These are phyloP conservation scores for Myotis myotis DNA, from an alignment of 2,797 vertebrate species.

Conservation along the genomic window DNA sequence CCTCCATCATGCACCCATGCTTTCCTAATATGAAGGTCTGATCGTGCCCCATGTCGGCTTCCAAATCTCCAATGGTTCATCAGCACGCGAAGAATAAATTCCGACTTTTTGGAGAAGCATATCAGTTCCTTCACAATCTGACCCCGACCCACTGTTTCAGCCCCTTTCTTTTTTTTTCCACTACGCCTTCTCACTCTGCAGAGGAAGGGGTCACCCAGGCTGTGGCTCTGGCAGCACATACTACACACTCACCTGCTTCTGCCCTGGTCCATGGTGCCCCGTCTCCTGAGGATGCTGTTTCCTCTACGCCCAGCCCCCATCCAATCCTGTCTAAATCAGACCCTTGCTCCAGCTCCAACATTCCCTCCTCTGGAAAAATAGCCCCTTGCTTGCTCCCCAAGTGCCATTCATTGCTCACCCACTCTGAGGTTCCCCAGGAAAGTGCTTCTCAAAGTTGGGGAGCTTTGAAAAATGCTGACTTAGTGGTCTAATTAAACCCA, in stretches of 20 bases:
- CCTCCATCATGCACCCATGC: neutral
- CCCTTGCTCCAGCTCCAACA: neutral
- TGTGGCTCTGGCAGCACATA: neutral
- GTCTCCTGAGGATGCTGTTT: neutral
- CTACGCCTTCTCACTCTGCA: neutral
- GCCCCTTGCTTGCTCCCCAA: neutral
- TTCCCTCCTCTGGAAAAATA: neutral
- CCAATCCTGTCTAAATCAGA: neutral
- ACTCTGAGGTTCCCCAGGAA: neutral
- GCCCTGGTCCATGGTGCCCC: neutral
- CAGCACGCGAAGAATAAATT: neutral
- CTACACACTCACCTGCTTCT: neutral
- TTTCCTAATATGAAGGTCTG: neutral
- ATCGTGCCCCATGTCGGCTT: neutral
- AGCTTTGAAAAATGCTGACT: constrained; percentile 1
- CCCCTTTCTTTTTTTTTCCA: neutral
- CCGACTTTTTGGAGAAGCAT: neutral
- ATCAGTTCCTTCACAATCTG: neutral
- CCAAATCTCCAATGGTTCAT: neutral
- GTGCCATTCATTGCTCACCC: too few species aligned
- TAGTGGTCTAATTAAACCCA: neutral
- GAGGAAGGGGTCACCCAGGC: neutral
- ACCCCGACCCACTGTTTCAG: too few species aligned
- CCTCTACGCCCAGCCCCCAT: neutral
- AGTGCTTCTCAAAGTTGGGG: neutral